phyloP scores from a whole-genome alignment of 2,888 invertebrate species.

The Acleris sparsana region DNA sequence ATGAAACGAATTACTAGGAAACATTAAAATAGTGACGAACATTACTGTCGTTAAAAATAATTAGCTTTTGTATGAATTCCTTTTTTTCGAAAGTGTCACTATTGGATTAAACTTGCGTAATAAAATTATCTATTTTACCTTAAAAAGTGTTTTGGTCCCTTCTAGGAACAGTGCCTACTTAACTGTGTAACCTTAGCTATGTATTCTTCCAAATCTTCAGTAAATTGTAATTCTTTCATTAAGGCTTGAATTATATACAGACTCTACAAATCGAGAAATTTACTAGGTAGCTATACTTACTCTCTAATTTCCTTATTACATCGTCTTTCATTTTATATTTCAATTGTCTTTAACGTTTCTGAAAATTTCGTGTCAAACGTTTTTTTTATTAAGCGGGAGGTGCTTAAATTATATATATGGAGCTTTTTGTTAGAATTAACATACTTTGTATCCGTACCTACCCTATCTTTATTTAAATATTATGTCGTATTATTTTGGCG shows the following conservation, averaged over 20 bases:
- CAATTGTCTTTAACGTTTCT: slow-evolving; percentile 9
- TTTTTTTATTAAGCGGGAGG: slow-evolving; percentile 60
- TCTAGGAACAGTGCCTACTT: slow-evolving; percentile 24
- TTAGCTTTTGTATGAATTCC: too few relatives aligned
- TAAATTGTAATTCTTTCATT: not conserved
- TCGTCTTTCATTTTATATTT: slow-evolving; percentile 2
- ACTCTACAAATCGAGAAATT: not conserved
- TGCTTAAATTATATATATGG: slow-evolving; percentile 67
- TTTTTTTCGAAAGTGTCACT: too few relatives aligned
- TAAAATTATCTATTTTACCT: too few relatives aligned
- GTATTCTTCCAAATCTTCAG: too few relatives aligned
- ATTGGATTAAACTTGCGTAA: too few relatives aligned
- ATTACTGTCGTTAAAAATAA: too few relatives aligned
- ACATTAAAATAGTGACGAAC: too few relatives aligned
- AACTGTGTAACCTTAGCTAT: slow-evolving; percentile 1
- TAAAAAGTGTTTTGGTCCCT: too few relatives aligned
- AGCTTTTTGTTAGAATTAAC: slow-evolving; percentile 40
- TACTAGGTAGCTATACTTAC: too few relatives aligned
- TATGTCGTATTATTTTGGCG: slow-evolving; percentile 72
- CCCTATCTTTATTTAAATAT: slow-evolving; percentile 56
- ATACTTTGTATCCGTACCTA: slow-evolving; percentile 59
- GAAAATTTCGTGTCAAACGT: slow-evolving; percentile 40
- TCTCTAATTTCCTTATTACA: not conserved
- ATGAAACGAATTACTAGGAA: too few relatives aligned
- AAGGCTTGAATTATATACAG: not conserved